Percentiles rank a stretch among this genome's conserved stretches.
These are phyloP conservation scores for Enteromius viviparus DNA, from an alignment of 2,797 vertebrate genomes.

Conservation along the genomic window DNA sequence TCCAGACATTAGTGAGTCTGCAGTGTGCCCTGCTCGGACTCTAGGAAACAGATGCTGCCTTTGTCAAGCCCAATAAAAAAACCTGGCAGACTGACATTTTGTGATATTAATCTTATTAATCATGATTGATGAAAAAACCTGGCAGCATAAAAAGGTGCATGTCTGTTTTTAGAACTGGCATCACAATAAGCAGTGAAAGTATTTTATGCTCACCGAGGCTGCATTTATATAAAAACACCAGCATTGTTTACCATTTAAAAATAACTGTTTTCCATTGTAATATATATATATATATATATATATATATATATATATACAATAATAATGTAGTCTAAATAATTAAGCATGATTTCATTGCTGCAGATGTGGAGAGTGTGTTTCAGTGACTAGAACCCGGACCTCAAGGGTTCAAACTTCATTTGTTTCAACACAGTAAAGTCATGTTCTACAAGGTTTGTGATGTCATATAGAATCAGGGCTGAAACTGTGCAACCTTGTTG, in stretches of 20 bases:
- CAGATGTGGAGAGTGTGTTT: slow-evolving; percentile 3
- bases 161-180: background rate
- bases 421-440: slow-evolving; percentile 24
- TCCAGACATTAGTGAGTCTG: slow-evolving; percentile 32
- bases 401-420: slow-evolving; percentile 22
- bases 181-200: background rate
- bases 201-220: background rate
- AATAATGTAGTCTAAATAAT: background rate
- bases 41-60: slow-evolving; percentile 44
- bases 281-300: background rate
- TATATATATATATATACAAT: background rate
- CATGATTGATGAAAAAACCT: background rate
- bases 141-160: background rate
- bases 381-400: background rate
- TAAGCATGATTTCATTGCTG: background rate
- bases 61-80: slow-evolving; percentile 30
- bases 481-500: slow-evolving; percentile 31
- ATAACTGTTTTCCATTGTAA: background rate
- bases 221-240: background rate
- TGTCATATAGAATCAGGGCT: slow-evolving; percentile 31
- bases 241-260: background rate
- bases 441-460: slow-evolving; percentile 26
- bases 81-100: background rate
- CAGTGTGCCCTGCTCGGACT: slow-evolving; percentile 1
- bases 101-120: slow-evolving; percentile 7